Conservation (phyloP, 2,888 invertebrate species). For the Chirona hameri region DNA sequence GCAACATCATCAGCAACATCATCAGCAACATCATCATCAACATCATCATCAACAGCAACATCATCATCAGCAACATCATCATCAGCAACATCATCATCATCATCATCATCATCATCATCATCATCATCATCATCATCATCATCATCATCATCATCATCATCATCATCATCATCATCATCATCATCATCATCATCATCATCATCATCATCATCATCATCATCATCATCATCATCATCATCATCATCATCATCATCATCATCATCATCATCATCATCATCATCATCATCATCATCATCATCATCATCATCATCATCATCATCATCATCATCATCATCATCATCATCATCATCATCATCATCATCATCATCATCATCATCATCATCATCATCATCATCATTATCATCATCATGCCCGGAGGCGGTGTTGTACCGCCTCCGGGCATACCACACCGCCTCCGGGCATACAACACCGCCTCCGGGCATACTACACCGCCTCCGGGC, state of each 20-base stretch:
- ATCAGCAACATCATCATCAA: too few relatives aligned
- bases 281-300: conserved; percentile 22
- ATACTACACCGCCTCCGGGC: too few relatives aligned
- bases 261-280: conserved; percentile 22
- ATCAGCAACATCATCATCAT: too few relatives aligned
- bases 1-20: too few relatives aligned
- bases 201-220: conserved; percentile 7
- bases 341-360: conserved; percentile 22
- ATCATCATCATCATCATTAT: conserved; percentile 22
- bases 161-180: conserved; percentile 22
- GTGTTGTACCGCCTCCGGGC: too few relatives aligned
- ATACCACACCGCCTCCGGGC: too few relatives aligned
- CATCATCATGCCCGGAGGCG: too few relatives aligned
- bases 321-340: conserved; percentile 22
- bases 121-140: conserved; percentile 11
- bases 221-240: neutral
- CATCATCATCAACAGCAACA: too few relatives aligned
- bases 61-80: too few relatives aligned
- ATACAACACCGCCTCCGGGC: too few relatives aligned
- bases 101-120: conserved; percentile 22
- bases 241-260: neutral
- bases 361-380: conserved; percentile 22
- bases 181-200: conserved; percentile 22
- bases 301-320: conserved; percentile 22
- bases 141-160: too few relatives aligned